A percentile compares a stretch with the other conserved stretches of the same genome.
Evolutionary conservation across 2,888 invertebrate genomes (phyloP).

Genomic region (Teleiodes luculella): DNA sequence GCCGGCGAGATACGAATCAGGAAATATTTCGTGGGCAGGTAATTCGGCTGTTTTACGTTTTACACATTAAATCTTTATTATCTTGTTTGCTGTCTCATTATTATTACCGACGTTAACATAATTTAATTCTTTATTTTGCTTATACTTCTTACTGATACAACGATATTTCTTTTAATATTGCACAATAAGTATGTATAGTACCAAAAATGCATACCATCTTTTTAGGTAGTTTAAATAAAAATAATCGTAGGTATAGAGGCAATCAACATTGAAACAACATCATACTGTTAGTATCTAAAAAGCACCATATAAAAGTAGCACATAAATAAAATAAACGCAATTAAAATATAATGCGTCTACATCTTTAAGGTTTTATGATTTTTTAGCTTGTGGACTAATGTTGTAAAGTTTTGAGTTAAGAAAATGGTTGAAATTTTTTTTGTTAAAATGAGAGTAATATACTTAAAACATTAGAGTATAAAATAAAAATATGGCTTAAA

Average conservation of each 20-base stretch:
- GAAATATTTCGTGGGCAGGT: constrained; percentile 46
- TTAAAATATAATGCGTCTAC: constrained; percentile 31
- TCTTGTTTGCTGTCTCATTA: constrained; percentile 40
- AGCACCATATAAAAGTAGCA: constrained; percentile 49
- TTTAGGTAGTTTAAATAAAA: too few relatives aligned
- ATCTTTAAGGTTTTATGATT: constrained; percentile 22
- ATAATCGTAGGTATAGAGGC: background rate
- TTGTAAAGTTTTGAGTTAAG: too few relatives aligned
- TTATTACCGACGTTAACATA: constrained; percentile 2
- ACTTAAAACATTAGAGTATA: too few relatives aligned
- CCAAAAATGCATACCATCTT: too few relatives aligned
- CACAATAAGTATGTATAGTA: too few relatives aligned
- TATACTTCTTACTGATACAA: background rate
- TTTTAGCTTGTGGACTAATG: constrained; percentile 29
- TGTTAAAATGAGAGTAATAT: too few relatives aligned
- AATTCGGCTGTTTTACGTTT: constrained; percentile 44
- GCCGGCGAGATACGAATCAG: constrained; percentile 54
- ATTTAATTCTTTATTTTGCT: background rate
- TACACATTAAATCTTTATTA: constrained; percentile 49
- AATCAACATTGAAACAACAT: constrained; percentile 31
- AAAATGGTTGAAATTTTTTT: too few relatives aligned
- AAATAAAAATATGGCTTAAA: too few relatives aligned
- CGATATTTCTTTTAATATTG: too few relatives aligned
- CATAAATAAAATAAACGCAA: constrained; percentile 39
- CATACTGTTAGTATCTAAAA: constrained; percentile 26